Base-by-base conservation (phyloP, 2,113 vertebrate genomes). In the Perccottus glenii region DNA sequence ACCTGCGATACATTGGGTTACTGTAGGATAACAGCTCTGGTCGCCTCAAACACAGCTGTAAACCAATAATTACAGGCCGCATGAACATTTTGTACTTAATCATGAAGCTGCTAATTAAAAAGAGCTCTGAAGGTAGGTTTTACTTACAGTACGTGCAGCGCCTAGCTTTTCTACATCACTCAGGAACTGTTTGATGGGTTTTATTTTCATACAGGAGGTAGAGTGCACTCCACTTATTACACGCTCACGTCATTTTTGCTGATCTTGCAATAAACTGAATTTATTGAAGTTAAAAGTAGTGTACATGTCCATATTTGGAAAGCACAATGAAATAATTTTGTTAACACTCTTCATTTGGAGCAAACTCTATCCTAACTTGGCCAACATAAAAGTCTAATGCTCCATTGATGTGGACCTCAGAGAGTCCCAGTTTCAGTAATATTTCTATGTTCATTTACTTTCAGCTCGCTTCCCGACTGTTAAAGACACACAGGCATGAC, bases 201-300 rank as follows among this genome's bases (percentile, higher is more conserved):
- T 60, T 73, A 70, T 58, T 65, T 53, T 49, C 64, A 11, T 5
- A 9, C 5, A 63, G 49, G 50, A 53, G 60, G 38, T 60, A 11
- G n/a, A 52, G 73, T 58, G 15, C 53, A 27, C 71, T 63, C 10
- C 55, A 57, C 32, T 12, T 57, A 77, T 80, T 55, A 60, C 45
- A 77, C 49, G 70, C 45, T 64, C 50, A n/a, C 36, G 50, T 8
- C 33, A 59, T 59, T 73, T 81, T 66, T 61, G 69, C 55, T 50
- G 2, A 5, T 50, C 53, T 9, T 5, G 16, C 52, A 58, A 75
- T 78, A 66, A 11, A 19, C 9, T 19, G 3, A 9, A 58, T 10
- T 58, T 9, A 3, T 8, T 58, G 12, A 12, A 55, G 32, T 36
- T 36, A 55, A 14, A 12, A 36, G 52, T 16, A 19, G 36, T 42